phyloP scores from a whole-genome alignment of 2,113 vertebrate genomes.

The Sarotherodon lohbergeri region DNA sequence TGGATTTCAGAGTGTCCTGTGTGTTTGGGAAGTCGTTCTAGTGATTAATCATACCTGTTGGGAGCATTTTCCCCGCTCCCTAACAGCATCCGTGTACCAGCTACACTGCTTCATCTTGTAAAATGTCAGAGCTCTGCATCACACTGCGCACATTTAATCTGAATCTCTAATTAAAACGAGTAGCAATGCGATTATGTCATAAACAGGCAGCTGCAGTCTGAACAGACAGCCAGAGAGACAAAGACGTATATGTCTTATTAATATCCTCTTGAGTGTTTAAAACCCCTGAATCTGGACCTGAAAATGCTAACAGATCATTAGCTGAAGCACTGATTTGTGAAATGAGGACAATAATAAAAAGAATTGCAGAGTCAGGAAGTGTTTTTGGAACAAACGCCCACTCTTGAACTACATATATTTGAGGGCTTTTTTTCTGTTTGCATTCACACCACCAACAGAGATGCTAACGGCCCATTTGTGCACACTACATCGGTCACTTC shows the following conservation, averaged over 20 bases:
- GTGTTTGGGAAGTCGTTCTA: not conserved
- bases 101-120: not conserved
- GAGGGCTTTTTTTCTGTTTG: not conserved
- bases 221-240: not conserved
- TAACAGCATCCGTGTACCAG: not conserved
- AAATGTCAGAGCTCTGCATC: not conserved
- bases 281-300: not conserved
- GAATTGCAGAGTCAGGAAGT: not conserved
- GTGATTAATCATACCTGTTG: not conserved
- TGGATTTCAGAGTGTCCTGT: not conserved
- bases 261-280: not conserved
- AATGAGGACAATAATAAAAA: not conserved
- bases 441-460: not conserved
- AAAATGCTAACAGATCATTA: not conserved
- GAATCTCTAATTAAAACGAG: conserved; percentile 28
- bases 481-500: not conserved
- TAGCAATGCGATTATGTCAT: conserved; percentile 4
- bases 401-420: not conserved
- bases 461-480: not conserved
- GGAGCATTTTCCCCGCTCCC: not conserved
- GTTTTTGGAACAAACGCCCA: not conserved
- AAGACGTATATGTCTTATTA: not conserved
- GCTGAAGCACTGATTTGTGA: not conserved
- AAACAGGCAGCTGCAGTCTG: conserved; percentile 1
- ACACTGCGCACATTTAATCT: conserved; percentile 7